Base-by-base conservation (phyloP, 1,140 invertebrate species). In the Drosophila pectinifera region DNA sequence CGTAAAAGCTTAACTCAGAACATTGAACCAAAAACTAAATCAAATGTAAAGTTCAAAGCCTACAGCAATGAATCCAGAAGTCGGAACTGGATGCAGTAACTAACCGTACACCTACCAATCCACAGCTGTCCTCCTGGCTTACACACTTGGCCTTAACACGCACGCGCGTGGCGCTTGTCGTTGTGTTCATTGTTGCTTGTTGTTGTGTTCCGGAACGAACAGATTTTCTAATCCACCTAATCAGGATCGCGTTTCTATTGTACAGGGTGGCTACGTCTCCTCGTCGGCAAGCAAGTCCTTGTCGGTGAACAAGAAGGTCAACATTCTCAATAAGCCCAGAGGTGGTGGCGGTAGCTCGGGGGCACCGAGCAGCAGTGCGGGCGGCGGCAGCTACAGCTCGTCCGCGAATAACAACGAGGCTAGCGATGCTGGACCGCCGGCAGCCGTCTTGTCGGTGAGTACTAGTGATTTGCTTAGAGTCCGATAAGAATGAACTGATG, bases 221-320 rank as follows among this genome's bases (percentile, higher is more conserved):
- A 91, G 90, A 67, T 77, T 75, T 91, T 75, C 90, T 92, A 90
- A 91, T 68, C 80, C 89, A 62, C 77, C 82, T 90, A 88, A 91
- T 92, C 69, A 94, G 94, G 94, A 94, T 93, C 94, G 94, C 81
- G 94, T 94, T 78, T 91, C 94, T 70, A 92, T 94, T 91, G 94
- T 94, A 64, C 94, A 94, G 93, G 94, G 94, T 68, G 94, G 94
- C 51, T 94, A 94, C 90, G 94, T 94, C 68, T 93, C 93, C 46
- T 93, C 93, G 36, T 93, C 93, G 59, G 92, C 90, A 28, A 92
- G 86, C 39, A 92, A 93, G 63, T 93, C 93, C 68, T 92, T 95
- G 72, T 94, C 93, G 43, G 94, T 95, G n/a, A 93, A 92, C 88
- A 94, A 95, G 93, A 94, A 95, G 82, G 93, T 94, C 31, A 97